Conservation (phyloP, 1,140 invertebrate genomes). For the Chelonus insularis region DNA sequence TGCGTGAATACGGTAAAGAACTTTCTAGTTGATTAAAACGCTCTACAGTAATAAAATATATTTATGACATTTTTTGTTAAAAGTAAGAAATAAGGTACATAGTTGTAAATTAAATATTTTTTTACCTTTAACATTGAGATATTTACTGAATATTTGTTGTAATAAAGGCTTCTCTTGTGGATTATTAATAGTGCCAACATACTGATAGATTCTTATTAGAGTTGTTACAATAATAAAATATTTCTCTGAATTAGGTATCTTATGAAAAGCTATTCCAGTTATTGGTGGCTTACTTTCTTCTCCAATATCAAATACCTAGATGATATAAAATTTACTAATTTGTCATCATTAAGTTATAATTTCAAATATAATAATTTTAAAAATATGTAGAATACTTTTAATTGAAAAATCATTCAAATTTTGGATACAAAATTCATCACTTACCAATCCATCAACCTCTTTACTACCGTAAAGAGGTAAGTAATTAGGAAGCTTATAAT, state of each 20-base stretch:
- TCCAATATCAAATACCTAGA: conserved; percentile 84
- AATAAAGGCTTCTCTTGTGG: conserved; percentile 79
- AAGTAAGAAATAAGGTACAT: too few species aligned
- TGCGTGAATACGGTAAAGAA: conserved; percentile 74
- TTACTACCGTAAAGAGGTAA: conserved; percentile 71
- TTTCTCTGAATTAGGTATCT: conserved; percentile 69
- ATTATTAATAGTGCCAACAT: conserved; percentile 72
- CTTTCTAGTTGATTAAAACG: conserved; percentile 77
- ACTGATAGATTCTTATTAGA: conserved; percentile 81
- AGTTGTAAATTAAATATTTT: conserved; percentile 4
- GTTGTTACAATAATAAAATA: conserved; percentile 85
- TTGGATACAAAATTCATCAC: conserved; percentile 36
- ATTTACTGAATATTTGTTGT: conserved; percentile 80
- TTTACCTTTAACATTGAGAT: conserved; percentile 73
- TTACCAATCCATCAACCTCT: conserved; percentile 75
- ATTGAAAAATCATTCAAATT: background rate
- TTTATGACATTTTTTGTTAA: too few species aligned
- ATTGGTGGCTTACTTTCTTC: conserved; percentile 74
- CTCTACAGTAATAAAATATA: conserved; percentile 39
- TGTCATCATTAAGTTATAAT: too few species aligned
- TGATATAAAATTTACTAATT: too few species aligned
- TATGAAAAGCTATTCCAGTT: conserved; percentile 83
- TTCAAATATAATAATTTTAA: background rate
- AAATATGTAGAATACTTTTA: background rate
- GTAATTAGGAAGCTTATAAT: conserved; percentile 74